Percentiles rank a stretch among this genome's conserved stretches.
Conservation (phyloP, 2,797 vertebrate genomes). For the Vespertilio murinus region DNA sequence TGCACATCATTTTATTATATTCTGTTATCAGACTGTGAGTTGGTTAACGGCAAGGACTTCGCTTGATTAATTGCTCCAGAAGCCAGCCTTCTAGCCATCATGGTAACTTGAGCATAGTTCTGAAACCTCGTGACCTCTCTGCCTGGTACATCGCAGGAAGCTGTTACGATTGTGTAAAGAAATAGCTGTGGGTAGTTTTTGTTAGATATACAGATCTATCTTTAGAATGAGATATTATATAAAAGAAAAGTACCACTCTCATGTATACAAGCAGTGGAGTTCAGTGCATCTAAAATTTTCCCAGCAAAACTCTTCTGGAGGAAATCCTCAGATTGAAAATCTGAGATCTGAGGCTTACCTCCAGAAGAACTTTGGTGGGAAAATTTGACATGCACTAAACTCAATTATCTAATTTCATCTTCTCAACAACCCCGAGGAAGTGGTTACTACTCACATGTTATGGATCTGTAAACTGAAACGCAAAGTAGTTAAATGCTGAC, state of each 20-base stretch:
- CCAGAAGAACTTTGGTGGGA: constrained; percentile 53
- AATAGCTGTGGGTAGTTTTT: background rate
- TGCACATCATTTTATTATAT: background rate
- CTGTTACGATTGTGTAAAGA: background rate
- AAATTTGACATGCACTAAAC: constrained; percentile 38
- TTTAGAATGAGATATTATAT: background rate
- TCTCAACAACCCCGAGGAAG: constrained; percentile 45
- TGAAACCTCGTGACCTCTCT: background rate
- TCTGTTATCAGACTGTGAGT: background rate
- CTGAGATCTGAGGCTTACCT: constrained; percentile 10
- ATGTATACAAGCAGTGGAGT: background rate
- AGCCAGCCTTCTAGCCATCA: background rate
- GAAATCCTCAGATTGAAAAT: constrained; percentile 1
- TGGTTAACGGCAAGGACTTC: background rate
- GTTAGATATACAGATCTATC: background rate
- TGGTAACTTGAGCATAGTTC: background rate
- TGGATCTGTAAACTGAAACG: constrained; percentile 15
- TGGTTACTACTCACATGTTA: constrained; percentile 49
- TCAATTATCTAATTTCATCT: constrained; percentile 69
- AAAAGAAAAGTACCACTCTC: background rate
- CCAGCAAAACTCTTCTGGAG: background rate
- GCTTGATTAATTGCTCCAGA: background rate
- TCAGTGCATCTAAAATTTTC: constrained; percentile 5
- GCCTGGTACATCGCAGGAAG: background rate
- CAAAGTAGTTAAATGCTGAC: constrained; percentile 19